Percentiles rank a stretch among this genome's conserved stretches.
Evolutionary conservation across 2,888 invertebrate genomes (phyloP).

Genomic region (Mellilla xanthometata): DNA sequence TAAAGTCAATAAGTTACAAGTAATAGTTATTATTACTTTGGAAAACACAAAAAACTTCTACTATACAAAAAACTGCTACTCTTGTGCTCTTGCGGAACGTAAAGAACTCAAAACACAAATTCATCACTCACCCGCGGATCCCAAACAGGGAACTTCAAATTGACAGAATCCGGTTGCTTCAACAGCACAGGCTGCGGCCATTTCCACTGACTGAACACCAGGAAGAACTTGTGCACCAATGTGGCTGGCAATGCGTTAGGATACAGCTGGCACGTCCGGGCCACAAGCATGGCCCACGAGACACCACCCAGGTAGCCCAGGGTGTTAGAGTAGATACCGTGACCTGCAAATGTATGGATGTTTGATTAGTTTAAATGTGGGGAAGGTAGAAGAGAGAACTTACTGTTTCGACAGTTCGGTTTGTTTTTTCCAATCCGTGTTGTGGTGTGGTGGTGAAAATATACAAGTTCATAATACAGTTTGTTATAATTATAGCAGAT

Average conservation of each 20-base stretch:
- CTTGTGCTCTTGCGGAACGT: too few species aligned
- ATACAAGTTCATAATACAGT: constrained; percentile 1
- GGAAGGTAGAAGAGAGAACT: constrained; percentile 5
- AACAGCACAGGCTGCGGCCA: constrained; percentile 99
- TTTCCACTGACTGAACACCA: constrained; percentile 98
- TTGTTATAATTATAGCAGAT: too few species aligned
- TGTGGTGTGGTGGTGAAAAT: constrained; percentile 12
- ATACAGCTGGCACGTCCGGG: constrained; percentile 98
- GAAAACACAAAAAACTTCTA: too few species aligned
- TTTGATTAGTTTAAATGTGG: background rate
- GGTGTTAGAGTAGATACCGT: constrained; percentile 99
- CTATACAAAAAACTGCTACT: too few species aligned
- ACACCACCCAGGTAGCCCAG: constrained; percentile 99
- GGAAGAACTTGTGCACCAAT: constrained; percentile 98
- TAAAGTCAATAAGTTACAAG: too few species aligned
- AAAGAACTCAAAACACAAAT: background rate
- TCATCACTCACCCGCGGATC: constrained; percentile 92
- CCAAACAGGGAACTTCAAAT: constrained; percentile 97
- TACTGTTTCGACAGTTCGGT: constrained; percentile 7
- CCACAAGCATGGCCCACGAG: constrained; percentile 99
- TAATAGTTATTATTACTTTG: too few species aligned
- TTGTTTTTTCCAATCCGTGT: background rate
- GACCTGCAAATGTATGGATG: constrained; percentile 78
- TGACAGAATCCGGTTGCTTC: constrained; percentile 94
- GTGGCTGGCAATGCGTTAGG: constrained; percentile 98